A percentile compares a stretch with the other conserved stretches of the same genome.
Evolutionary conservation across 2,797 vertebrate genomes (phyloP).

Genomic region (Neomorphus geoffroyi): DNA sequence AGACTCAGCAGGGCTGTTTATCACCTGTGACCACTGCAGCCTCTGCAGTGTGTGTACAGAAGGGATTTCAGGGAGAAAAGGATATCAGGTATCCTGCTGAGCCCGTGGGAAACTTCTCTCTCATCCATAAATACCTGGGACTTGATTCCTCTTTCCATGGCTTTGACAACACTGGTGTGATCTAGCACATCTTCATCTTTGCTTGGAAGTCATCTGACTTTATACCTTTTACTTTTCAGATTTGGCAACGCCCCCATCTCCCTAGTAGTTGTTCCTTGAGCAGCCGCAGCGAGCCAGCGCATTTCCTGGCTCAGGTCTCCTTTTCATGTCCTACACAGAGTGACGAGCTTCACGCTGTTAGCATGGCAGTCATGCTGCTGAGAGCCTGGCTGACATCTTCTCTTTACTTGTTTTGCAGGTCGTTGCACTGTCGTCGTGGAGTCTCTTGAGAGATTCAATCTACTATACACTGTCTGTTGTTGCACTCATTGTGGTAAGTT

Average conservation of each 20-base stretch:
- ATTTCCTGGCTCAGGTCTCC: neutral
- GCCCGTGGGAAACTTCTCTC: neutral
- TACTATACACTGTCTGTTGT: conserved; percentile 93
- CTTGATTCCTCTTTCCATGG: neutral
- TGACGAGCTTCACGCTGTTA: accelerated
- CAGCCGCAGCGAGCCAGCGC: neutral
- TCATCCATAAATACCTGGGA: neutral
- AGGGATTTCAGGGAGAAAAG: neutral
- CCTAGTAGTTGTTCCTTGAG: neutral
- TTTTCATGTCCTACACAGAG: accelerated
- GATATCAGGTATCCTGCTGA: neutral
- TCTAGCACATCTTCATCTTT: neutral
- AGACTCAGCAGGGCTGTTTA: neutral
- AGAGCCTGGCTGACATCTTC: neutral
- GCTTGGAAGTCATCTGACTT: neutral
- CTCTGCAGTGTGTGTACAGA: neutral
- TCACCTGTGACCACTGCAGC: neutral
- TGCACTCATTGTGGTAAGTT: conserved; percentile 91
- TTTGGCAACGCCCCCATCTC: neutral
- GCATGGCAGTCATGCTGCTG: accelerated
- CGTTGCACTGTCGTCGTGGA: conserved; percentile 89
- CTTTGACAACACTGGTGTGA: neutral
- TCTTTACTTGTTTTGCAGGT: conserved; percentile 74
- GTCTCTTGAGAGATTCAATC: conserved; percentile 89
- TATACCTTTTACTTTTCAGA: neutral